Evolutionary conservation across 64 coral and sea anemone species (phyloP).

Genomic region (Porites lutea): DNA sequence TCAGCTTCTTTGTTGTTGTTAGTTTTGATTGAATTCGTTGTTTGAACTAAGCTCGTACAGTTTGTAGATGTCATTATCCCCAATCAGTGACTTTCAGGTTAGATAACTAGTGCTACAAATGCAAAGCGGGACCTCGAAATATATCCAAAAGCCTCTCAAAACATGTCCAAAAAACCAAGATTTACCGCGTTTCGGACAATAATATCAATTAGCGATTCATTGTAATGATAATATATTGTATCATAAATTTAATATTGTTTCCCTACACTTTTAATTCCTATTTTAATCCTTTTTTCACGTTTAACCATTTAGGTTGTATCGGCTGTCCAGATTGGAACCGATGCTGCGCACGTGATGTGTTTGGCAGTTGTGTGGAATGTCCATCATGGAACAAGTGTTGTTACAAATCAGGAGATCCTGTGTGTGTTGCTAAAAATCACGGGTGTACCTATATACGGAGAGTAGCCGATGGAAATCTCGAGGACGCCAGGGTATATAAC

Average conservation of each 20-base stretch:
- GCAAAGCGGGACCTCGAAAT: too few species aligned
- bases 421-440: slow-evolving; percentile 91
- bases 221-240: neutral
- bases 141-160: too few species aligned
- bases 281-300: neutral
- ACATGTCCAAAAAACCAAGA: too few species aligned
- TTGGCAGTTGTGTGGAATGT: slow-evolving; percentile 97
- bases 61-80: too few species aligned
- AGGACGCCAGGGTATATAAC: slow-evolving; percentile 77
- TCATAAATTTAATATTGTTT: neutral
- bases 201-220: too few species aligned
- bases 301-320: slow-evolving; percentile 78
- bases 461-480: slow-evolving; percentile 84
- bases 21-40: too few species aligned
- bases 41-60: too few species aligned
- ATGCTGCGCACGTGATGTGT: slow-evolving; percentile 94
- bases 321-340: slow-evolving; percentile 94
- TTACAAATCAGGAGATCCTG: slow-evolving; percentile 83
- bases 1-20: too few species aligned
- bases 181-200: too few species aligned
- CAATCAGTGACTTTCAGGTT: too few species aligned
- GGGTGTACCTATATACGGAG: slow-evolving; percentile 89
- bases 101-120: too few species aligned
- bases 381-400: slow-evolving; percentile 98
- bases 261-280: neutral